Percentiles rank a stretch among this genome's conserved stretches.
These are phyloP conservation scores for Drosophila anomalata DNA, from an alignment of 2,888 invertebrate species.

Conservation along the genomic window DNA sequence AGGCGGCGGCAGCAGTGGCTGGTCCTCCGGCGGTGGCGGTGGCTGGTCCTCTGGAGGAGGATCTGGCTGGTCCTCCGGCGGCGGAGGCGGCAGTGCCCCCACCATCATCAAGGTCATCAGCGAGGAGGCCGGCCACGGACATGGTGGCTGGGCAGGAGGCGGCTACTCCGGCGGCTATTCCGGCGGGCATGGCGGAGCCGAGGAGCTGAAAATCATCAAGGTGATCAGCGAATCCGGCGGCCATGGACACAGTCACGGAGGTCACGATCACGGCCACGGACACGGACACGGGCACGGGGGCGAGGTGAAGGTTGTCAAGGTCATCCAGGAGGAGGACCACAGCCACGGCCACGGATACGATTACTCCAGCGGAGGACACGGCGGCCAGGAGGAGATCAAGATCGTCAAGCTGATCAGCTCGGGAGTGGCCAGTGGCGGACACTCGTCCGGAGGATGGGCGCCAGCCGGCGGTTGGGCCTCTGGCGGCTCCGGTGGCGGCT, in stretches of 20 bases:
- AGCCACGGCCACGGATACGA: slow-evolving; percentile 15
- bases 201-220: slow-evolving; percentile 36
- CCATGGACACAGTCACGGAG: slow-evolving; percentile 34
- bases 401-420: slow-evolving; percentile 44
- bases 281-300: slow-evolving; percentile 2
- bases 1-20: slow-evolving; percentile 44
- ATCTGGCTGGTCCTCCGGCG: slow-evolving; percentile 34
- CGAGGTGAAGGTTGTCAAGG: slow-evolving; percentile 57
- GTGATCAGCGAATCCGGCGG: slow-evolving; percentile 32
- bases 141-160: slow-evolving; percentile 14
- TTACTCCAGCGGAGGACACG: slow-evolving; percentile 21
- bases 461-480: slow-evolving; percentile 49
- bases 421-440: slow-evolving; percentile 28
- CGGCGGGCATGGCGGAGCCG: slow-evolving; percentile 8
- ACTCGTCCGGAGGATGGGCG: slow-evolving; percentile 35
- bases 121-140: slow-evolving; percentile 21
- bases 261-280: slow-evolving; percentile 8
- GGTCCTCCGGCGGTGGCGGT: slow-evolving; percentile 20
- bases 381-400: slow-evolving; percentile 34
- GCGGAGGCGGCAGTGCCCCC: slow-evolving; percentile 24
- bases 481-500: slow-evolving; percentile 39
- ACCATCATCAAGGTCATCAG: slow-evolving; percentile 41
- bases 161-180: slow-evolving; percentile 17
- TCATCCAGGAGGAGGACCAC: slow-evolving; percentile 47
- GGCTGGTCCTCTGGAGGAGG: slow-evolving; percentile 21